Conservation (phyloP, 2,797 vertebrate species). For the Micromesistius poutassou region DNA sequence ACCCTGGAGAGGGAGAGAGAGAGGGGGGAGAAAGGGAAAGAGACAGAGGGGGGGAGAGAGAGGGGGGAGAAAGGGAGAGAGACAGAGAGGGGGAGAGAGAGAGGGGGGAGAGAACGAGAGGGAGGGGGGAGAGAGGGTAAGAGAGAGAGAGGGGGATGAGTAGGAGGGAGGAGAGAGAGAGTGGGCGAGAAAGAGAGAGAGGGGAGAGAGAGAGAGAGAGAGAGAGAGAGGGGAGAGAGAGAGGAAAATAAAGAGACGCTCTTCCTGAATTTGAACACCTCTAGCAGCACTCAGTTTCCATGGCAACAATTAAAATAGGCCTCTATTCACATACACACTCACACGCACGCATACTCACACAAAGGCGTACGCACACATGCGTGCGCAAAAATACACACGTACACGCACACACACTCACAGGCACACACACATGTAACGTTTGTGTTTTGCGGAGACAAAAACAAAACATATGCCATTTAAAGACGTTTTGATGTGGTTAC, state of each 20-base stretch:
- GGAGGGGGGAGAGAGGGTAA: conserved; percentile 10
- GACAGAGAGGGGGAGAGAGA: conserved; percentile 38
- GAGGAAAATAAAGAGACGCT: conserved; percentile 53
- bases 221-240: conserved; percentile 12
- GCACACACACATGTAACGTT: conserved; percentile 13
- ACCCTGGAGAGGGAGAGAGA: conserved; percentile 58
- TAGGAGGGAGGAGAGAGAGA: conserved; percentile 11
- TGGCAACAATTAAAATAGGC: conserved; percentile 82
- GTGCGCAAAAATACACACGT: not conserved
- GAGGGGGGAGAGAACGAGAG: conserved; percentile 21
- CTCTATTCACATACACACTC: conserved; percentile 48
- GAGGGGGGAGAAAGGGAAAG: conserved; percentile 41
- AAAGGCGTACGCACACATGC: conserved; percentile 38
- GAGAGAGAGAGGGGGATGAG: conserved; percentile 9
- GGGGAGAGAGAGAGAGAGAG: conserved; percentile 11
- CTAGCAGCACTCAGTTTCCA: conserved; percentile 79
- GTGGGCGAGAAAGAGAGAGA: conserved; percentile 14
- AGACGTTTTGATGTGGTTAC: conserved; percentile 20
- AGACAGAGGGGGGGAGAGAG: not conserved
- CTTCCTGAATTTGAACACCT: conserved; percentile 75
- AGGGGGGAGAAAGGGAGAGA: not conserved
- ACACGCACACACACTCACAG: conserved; percentile 10
- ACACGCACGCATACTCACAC: conserved; percentile 39
- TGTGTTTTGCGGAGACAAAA: conserved; percentile 29
- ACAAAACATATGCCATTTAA: conserved; percentile 47